phyloP scores from a whole-genome alignment of 2,797 vertebrate species.

The Ambastaia sidthimunki region DNA sequence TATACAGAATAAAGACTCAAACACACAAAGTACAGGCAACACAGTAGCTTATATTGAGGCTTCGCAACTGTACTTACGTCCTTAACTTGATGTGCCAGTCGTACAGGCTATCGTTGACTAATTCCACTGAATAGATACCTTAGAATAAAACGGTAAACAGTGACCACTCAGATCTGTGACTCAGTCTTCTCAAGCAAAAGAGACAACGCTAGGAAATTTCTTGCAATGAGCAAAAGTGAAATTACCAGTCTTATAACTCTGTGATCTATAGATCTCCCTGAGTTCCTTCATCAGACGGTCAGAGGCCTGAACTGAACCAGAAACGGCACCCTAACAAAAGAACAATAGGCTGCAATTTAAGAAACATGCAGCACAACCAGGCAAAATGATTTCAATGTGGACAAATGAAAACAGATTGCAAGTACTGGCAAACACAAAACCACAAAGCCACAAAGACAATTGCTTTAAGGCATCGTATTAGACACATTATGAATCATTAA shows the following conservation, averaged over 20 bases:
- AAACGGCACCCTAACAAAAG: slow-evolving; percentile 89
- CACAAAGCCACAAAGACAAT: no score
- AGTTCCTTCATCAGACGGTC: slow-evolving; percentile 99
- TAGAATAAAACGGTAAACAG: slow-evolving; percentile 29
- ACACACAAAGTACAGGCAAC: background rate
- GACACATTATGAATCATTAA: no score
- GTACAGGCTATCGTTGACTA: slow-evolving; percentile 96
- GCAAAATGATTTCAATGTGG: background rate
- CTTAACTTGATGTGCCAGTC: slow-evolving; percentile 98
- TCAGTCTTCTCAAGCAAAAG: background rate
- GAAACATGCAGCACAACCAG: background rate
- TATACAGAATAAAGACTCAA: background rate
- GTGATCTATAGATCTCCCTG: slow-evolving; percentile 97
- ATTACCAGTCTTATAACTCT: slow-evolving; percentile 97
- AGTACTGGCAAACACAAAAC: background rate
- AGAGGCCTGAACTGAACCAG: slow-evolving; percentile 96
- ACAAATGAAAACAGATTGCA: background rate
- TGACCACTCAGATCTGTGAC: background rate
- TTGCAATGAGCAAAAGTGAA: background rate
- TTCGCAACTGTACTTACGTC: slow-evolving; percentile 85
- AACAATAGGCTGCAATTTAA: slow-evolving; percentile 3
- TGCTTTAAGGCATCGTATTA: background rate
- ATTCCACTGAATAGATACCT: slow-evolving; percentile 98
- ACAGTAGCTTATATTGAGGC: background rate
- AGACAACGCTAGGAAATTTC: background rate